Evolutionary conservation across 2,797 vertebrate genomes (phyloP), one percentile per base, ranked within the genome.

Genomic region (Rhadinocentrus ornatus): DNA sequence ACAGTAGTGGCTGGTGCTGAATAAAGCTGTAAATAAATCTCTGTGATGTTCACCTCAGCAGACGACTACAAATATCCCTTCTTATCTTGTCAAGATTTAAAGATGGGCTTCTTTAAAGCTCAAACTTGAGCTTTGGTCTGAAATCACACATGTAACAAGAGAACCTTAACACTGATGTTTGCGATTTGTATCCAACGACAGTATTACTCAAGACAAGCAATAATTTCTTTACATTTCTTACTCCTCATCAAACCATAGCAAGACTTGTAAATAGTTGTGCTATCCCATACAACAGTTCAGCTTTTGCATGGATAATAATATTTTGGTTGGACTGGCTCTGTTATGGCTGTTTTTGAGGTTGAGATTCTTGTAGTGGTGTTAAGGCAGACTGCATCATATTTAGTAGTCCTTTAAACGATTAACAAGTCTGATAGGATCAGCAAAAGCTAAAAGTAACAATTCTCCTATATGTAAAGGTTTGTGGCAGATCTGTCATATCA

Each of bases 11-110:
- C 70, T 62, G 53, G 48, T 53, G 53, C 52, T 78, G 78, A 79
- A 66, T 72, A 56, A 69, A 78, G 66, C 75, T 81, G 61, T 81
- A 81, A 86, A 89, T 91, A 87, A 61, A 66, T 89, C 62, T 69
- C 66, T 52, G 60, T 34, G 68, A 84, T 63, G 62, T 41, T 78
- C 44, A 56, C 66, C 53, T 73, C 39, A 71, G 31, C 48, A 56
- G 10, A 26, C 12, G 32, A 22, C 58, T 53, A 27, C 35, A 32
- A 37, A 15, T 41, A 32, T 32, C 10, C 15, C 13, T 31, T 53
- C 34, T 61, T 29, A 69, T 20, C 4, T 35, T 8, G 46, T 48
- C 1, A 22, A 10, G 46, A 22, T 48, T 48, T 48, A 22, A 22
- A 48, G 18, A n/a, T 46, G 16, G 16, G 20, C 44, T n/a, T n/a